A percentile compares a stretch with the other conserved stretches of the same genome.
Conservation (phyloP, 2,888 invertebrate species). For the Mythimna ferrago region DNA sequence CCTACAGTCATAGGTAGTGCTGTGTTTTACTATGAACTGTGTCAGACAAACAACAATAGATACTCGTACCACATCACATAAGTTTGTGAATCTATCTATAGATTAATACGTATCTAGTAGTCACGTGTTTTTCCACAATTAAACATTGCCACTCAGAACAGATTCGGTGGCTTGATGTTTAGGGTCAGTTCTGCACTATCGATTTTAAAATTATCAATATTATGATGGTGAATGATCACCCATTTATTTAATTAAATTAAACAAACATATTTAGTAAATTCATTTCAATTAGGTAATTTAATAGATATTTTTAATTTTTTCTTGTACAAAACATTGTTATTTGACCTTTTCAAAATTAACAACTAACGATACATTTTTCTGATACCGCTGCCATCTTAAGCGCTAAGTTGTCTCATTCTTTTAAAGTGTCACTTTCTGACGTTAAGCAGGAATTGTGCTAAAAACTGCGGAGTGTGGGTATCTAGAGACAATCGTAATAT, state of each 20-base stretch:
- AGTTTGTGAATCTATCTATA: background rate
- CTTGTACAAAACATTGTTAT: background rate
- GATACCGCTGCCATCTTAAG: constrained; percentile 4
- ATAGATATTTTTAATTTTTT: too few relatives aligned
- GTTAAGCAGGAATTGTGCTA: constrained; percentile 4
- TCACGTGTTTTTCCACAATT: too few relatives aligned
- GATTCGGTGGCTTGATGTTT: background rate
- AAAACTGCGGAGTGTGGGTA: constrained; percentile 15
- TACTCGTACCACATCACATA: too few relatives aligned
- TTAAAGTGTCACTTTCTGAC: constrained; percentile 12
- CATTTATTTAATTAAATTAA: too few relatives aligned
- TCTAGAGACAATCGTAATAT: constrained; percentile 42
- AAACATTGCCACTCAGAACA: too few relatives aligned
- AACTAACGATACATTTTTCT: constrained; percentile 5
- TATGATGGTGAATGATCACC: too few relatives aligned
- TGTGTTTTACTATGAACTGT: background rate
- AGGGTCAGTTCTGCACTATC: background rate
- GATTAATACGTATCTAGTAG: too few relatives aligned
- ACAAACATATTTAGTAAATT: too few relatives aligned
- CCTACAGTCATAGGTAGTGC: background rate
- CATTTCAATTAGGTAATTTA: too few relatives aligned
- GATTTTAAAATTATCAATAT: too few relatives aligned
- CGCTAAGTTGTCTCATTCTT: constrained; percentile 9
- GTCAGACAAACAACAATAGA: background rate
- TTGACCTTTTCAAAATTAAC: constrained; percentile 14